Base-by-base conservation (phyloP, 2,797 vertebrate genomes). In the Hapalemur alaotrensis region DNA sequence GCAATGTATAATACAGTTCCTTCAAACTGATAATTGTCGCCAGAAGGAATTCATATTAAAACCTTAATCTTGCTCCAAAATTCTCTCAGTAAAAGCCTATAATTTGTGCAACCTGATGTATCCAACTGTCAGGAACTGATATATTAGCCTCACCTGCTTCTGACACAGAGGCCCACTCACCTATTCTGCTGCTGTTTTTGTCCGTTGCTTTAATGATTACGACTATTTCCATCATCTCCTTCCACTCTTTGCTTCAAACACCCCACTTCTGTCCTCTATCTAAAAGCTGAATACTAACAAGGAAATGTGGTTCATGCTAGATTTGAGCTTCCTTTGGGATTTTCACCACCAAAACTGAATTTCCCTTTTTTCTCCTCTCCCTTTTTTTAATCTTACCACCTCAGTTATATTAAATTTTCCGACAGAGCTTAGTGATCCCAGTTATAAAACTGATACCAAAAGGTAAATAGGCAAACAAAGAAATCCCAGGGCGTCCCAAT, bases 41-140 rank as follows among this genome's bases (percentile, higher is more conserved):
- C 95, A 98, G 97, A 97, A 98, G 90, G 94, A 97, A 98, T 98
- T 98, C 96, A 92, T 97, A 98, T 98, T 98, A 98, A 98, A 98
- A 98, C 95, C 96, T 97, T 98, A 98, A 97, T 98, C 97, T 98
- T 83, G 75, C 95, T 97, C 86, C 84, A 97, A 98, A 98, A 98
- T 97, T 97, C 96, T 98, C 97, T 95, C 86, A n/a, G 98, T 97
- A 98, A 98, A 98, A 98, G 97, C 97, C 97, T 97, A 82, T 98
- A 97, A 98, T 98, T 98, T 98, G 96, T 96, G 96, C 97, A 97
- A 75, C 93, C 85, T 75, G 81, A 76, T 93, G 96, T 96, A 97
- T 97, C 95, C 86, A 88, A 69, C 95, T 98, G 98, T 98, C 98
- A 98, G 93, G 94, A 96, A 94, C 75, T 96, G 97, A 98, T 98